Evolutionary conservation across 1,140 invertebrate species (phyloP), one percentile per base, ranked within the genome.

Genomic region (Manduca sexta): DNA sequence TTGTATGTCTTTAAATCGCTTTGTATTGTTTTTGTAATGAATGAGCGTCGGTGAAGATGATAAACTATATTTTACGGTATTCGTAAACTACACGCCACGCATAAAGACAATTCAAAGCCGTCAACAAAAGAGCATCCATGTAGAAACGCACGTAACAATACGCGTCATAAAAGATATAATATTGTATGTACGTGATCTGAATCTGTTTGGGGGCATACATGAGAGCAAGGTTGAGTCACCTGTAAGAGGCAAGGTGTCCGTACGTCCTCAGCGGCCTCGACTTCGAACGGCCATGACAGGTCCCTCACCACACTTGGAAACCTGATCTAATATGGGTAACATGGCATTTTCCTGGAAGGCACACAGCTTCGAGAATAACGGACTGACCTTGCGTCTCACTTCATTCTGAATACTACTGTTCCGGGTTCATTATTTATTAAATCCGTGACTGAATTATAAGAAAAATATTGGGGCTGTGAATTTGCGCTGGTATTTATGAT

Each of bases 261-360:
- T 10, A 44, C 45, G 59, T 49, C 46, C 52, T 50, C 34, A 12
- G 5, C 33, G 54, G 15, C 54, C 59, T 58, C 52, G 52, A 58
- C 51, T 55, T 59, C 50, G 60, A 71, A 58, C 68, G 61, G 43
- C 65, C 65, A 26, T 69, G 60, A 70, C 58, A 41, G 45, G 44
- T 53, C 50, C 58, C 39, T 50, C 50, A 53, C 43, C 43, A 58
- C 45, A 49, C 29, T 41, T 49, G 46, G 47, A 34, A 41, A 45
- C 18, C 21, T 51, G 35, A 52, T 52, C 49, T 48, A 45, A 57
- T 48, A 58, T 47, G 51, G 39, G 8, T 18, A 16, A 30, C 33
- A 40, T 39, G 31, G 39, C 30, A 37, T 60, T 60, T 60, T 55
- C 57, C 57, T 60, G 57, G 47, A 49, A 42, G 39, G 7, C 6